Conservation (phyloP, 1,140 invertebrate genomes). For the Drosophila arawakana region DNA sequence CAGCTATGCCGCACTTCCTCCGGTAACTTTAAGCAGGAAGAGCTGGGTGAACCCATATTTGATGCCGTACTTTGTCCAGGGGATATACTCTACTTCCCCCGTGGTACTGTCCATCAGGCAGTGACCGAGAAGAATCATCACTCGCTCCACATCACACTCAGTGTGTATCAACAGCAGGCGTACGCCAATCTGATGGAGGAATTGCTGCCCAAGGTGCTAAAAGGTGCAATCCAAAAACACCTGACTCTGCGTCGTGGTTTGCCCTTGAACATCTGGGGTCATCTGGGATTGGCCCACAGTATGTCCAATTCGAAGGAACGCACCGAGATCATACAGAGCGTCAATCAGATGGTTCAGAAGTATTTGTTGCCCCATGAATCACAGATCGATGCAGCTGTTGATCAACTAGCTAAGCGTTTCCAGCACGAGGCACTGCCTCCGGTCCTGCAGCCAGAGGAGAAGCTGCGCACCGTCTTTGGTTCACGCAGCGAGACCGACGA, state of each 20-base stretch:
- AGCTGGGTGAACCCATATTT: constrained; percentile 92
- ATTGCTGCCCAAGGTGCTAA: constrained; percentile 91
- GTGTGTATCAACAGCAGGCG: constrained; percentile 95
- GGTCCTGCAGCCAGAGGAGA: constrained; percentile 88
- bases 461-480: constrained; percentile 88
- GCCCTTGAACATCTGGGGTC: constrained; percentile 90
- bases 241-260: constrained; percentile 91
- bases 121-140: constrained; percentile 90
- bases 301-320: constrained; percentile 85
- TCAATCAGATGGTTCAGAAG: constrained; percentile 85
- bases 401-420: constrained; percentile 92
- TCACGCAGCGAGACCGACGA: constrained; percentile 89
- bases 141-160: constrained; percentile 97
- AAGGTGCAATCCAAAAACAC: constrained; percentile 89
- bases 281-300: constrained; percentile 89
- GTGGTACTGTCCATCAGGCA: constrained; percentile 97
- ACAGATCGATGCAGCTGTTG: constrained; percentile 92
- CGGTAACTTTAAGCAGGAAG: constrained; percentile 91
- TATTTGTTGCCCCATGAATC: constrained; percentile 84
- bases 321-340: constrained; percentile 85
- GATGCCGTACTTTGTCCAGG: constrained; percentile 92
- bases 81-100: constrained; percentile 96
- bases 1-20: constrained; percentile 92
- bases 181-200: constrained; percentile 95
- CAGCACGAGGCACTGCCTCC: constrained; percentile 96